A percentile compares a stretch with the other conserved stretches of the same genome.
Evolutionary conservation across 2,888 invertebrate species (phyloP).

Genomic region (Halictus quadricinctus): DNA sequence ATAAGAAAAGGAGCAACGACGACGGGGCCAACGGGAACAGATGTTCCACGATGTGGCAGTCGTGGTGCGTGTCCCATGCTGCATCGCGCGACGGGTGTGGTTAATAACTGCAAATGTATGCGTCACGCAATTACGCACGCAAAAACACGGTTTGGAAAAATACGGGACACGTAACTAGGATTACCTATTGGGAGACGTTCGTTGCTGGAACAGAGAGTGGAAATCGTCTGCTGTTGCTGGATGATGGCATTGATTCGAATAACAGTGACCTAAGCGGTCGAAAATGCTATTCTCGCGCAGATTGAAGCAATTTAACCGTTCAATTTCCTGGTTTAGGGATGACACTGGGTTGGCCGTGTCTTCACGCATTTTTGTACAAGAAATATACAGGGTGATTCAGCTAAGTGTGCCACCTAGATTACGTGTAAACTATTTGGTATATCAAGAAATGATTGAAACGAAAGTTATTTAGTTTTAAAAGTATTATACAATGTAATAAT

Average conservation of each 20-base stretch:
- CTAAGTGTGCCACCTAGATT: no score
- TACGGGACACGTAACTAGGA: conserved; percentile 28
- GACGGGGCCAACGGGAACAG: conserved; percentile 21
- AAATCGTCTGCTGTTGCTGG: background rate
- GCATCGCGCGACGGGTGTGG: conserved; percentile 28
- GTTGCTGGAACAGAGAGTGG: background rate
- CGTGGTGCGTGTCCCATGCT: background rate
- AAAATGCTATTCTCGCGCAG: background rate
- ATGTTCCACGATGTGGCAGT: conserved; percentile 9
- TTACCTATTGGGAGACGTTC: conserved; percentile 1
- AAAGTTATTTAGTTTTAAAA: no score
- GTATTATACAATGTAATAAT: no score
- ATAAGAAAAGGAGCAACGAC: background rate
- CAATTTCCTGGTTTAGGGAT: background rate
- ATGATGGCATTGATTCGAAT: conserved; percentile 9
- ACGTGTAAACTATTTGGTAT: no score
- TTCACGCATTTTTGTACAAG: no score
- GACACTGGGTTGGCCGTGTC: no score
- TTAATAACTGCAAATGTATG: conserved; percentile 59
- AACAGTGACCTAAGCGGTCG: conserved; percentile 25
- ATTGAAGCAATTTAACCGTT: background rate
- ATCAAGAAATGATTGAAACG: no score
- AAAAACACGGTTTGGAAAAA: conserved; percentile 29
- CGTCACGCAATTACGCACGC: conserved; percentile 37
- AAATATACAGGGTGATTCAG: no score